A percentile compares a stretch with the other conserved stretches of the same genome.
These are phyloP conservation scores for Felis chaus DNA, from an alignment of 2,113 vertebrate species.

Conservation along the genomic window DNA sequence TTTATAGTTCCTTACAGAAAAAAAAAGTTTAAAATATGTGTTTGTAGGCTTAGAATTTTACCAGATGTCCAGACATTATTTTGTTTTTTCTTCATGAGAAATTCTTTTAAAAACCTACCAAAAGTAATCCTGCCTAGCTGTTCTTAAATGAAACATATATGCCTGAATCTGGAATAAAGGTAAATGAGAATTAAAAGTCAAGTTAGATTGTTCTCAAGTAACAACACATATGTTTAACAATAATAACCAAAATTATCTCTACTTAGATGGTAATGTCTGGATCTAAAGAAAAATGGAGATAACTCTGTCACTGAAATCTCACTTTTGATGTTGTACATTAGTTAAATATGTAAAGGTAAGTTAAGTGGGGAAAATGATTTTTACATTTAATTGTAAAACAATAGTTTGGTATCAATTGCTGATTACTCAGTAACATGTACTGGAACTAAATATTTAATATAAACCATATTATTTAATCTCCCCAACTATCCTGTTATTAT, in stretches of 20 bases:
- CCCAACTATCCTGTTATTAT: neutral
- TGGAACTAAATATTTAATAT: slow-evolving; percentile 5
- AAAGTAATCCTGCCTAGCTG: neutral
- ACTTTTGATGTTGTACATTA: neutral
- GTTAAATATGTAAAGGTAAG: neutral
- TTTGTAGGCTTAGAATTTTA: slow-evolving; percentile 70
- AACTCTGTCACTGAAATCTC: neutral
- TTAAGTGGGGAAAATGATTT: slow-evolving; percentile 19
- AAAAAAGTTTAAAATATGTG: slow-evolving; percentile 61
- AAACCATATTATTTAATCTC: neutral
- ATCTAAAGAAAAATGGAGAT: neutral
- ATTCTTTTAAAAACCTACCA: slow-evolving; percentile 24
- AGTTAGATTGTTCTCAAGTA: slow-evolving; percentile 19
- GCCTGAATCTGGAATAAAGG: neutral
- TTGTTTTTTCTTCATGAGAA: slow-evolving; percentile 20
- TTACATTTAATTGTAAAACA: slow-evolving; percentile 14
- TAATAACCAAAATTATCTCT: neutral
- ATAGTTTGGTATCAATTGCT: neutral
- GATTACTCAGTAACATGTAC: neutral
- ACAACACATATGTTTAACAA: neutral
- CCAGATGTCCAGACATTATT: slow-evolving; percentile 74
- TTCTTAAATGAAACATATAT: slow-evolving; percentile 27
- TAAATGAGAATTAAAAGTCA: slow-evolving; percentile 30
- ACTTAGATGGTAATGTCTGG: neutral
- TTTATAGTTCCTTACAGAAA: slow-evolving; percentile 50